Evolutionary conservation across 2,888 invertebrate genomes (phyloP), one percentile per base, ranked within the genome.

Genomic region (Fragum sueziense): DNA sequence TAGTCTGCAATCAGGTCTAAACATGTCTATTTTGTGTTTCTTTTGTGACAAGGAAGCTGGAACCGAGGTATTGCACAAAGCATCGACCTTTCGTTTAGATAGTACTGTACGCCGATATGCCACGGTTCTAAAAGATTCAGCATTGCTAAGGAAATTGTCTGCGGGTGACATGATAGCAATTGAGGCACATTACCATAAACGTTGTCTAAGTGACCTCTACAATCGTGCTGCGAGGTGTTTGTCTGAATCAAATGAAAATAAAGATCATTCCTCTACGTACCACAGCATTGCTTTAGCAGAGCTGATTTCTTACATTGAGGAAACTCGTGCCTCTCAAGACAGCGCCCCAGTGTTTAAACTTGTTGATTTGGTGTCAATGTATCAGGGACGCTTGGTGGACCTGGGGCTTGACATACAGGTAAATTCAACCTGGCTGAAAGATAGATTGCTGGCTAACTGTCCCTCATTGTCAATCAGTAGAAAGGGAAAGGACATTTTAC

Each of bases 251-350:
- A 14, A 61, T 11, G 14, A n/a, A 6, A 11, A 41, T 11, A 17
- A 41, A 11, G 41, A 17, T 11, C 11, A 41, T 41, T 9, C 9
- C 17, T 41, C 41, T 17, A 11, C 9, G 11, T 14, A 14, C 9
- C 37, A 68, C 17, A 41, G 68, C 41, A 68, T 68, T 17, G 68
- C 68, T 22, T 25, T 68, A n/a, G 68, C 68, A n/a, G 68, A 68
- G 31, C 68, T 68, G 4, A 22, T 68, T 6, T 34, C 47, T 20
- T 68, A n/a, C 68, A 37, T 68, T 4, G 68, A 68, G 25, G 68
- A 68, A 20, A 14, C 25, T 6, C 34, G 22, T n/a, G 41, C 6
- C 4, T 34, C 33, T 37, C 6, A 33, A 41, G 25, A 68, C 25
- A 33, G 22, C 22, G 34, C 68, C 22, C 41, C 68, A 37, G 68